Percentiles rank a stretch among this genome's conserved stretches.
These are phyloP conservation scores for Hemibagrus wyckioides DNA, from an alignment of 2,113 vertebrate genomes.

Conservation along the genomic window DNA sequence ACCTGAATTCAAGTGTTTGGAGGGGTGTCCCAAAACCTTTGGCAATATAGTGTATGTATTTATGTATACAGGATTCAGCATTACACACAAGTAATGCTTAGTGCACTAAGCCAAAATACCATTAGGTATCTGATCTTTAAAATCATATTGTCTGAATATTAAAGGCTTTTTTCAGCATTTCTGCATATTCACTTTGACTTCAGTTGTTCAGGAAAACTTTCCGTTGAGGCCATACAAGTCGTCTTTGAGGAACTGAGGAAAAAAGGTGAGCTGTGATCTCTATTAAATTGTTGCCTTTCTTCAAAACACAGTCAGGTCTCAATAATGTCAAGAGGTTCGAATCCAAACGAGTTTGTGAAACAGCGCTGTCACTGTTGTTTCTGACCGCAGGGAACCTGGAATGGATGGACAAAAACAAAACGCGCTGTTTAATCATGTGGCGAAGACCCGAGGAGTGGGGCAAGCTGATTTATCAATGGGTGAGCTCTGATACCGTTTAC, in stretches of 20 bases:
- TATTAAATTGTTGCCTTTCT: neutral
- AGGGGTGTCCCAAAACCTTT: too few species aligned
- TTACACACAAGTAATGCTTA: neutral
- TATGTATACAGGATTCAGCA: neutral
- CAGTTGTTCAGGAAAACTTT: slow-evolving; percentile 82
- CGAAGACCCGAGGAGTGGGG: slow-evolving; percentile 96
- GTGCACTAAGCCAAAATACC: neutral
- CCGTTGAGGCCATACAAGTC: slow-evolving; percentile 90
- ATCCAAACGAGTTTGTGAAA: neutral
- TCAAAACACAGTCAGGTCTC: neutral
- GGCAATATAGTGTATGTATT: too few species aligned
- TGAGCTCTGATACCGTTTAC: slow-evolving; percentile 68
- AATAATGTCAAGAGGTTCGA: neutral
- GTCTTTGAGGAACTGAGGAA: slow-evolving; percentile 95
- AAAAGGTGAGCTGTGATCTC: slow-evolving; percentile 78
- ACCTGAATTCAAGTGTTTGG: too few species aligned
- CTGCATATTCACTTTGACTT: slow-evolving; percentile 71
- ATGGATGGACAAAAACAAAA: slow-evolving; percentile 97
- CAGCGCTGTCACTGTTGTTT: neutral
- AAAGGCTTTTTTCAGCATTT: neutral
- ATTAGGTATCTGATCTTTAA: neutral
- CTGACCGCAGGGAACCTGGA: slow-evolving; percentile 87
- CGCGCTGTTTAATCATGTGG: slow-evolving; percentile 97
- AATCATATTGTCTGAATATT: neutral
- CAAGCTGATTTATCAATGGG: slow-evolving; percentile 97